Evolutionary conservation across 30 jellyfish, hydroid and myxozoan genomes (phyloP).

Genomic region (Euphysa ruthae): DNA sequence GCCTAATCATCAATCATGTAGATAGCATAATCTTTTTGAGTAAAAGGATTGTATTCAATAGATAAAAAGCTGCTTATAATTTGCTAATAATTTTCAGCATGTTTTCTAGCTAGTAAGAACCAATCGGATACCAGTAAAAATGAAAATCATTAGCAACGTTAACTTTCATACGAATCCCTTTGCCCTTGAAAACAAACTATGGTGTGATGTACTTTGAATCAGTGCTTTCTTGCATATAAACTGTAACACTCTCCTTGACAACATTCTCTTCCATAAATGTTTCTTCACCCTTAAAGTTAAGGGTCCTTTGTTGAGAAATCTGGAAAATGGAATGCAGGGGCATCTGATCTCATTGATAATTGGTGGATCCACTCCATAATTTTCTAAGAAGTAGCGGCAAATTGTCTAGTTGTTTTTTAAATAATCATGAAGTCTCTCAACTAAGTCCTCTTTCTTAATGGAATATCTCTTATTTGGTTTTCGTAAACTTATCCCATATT

Average conservation of each 20-base stretch:
- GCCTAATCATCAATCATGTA: slow-evolving; percentile 52
- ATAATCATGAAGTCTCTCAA: slow-evolving; percentile 35
- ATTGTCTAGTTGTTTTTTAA: slow-evolving; percentile 20
- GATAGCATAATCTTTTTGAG: slow-evolving; percentile 41
- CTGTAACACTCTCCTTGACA: slow-evolving; percentile 10
- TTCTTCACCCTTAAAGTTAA: slow-evolving; percentile 35
- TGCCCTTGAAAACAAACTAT: slow-evolving; percentile 37
- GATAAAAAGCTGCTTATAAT: too few species aligned
- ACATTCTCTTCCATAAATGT: slow-evolving; percentile 32
- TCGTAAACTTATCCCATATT: slow-evolving; percentile 40
- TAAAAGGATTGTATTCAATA: slow-evolving; percentile 27
- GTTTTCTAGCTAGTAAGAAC: slow-evolving; percentile 32
- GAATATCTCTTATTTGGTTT: slow-evolving; percentile 40
- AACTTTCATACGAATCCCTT: slow-evolving; percentile 29
- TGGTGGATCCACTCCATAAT: slow-evolving; percentile 54
- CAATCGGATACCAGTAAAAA: slow-evolving; percentile 46
- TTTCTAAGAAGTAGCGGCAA: slow-evolving; percentile 18
- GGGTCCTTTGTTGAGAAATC: slow-evolving; percentile 34
- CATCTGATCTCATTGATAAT: too few species aligned
- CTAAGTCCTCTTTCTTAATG: slow-evolving; percentile 21
- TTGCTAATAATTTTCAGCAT: slow-evolving; percentile 32
- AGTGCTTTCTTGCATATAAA: slow-evolving; percentile 31
- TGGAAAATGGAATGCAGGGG: too few species aligned
- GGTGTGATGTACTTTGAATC: slow-evolving; percentile 19
- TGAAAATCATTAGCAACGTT: slow-evolving; percentile 21